Percentiles rank a stretch among this genome's conserved stretches.
Conservation (phyloP, 2,888 invertebrate species). For the Drosophila longiperda region DNA sequence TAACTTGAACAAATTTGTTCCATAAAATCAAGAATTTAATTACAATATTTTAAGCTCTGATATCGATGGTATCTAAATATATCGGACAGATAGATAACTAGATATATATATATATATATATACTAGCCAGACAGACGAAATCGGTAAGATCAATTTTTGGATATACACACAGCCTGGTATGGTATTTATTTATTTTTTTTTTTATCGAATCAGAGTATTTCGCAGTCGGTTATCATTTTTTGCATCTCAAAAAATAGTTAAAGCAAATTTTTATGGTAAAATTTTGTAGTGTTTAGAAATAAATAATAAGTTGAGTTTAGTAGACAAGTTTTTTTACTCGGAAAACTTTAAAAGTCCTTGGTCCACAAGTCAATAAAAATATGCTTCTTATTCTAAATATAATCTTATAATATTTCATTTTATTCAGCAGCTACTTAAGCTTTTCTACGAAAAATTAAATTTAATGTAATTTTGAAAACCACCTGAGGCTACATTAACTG, state of each 20-base stretch:
- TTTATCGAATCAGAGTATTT: neutral
- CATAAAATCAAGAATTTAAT: neutral
- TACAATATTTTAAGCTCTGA: neutral
- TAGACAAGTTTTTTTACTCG: neutral
- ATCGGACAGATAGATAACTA: too few species aligned
- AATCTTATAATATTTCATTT: neutral
- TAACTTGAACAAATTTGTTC: neutral
- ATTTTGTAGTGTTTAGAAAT: neutral
- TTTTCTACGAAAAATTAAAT: neutral
- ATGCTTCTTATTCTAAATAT: neutral
- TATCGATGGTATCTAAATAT: neutral
- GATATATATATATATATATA: too few species aligned
- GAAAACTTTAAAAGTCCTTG: neutral
- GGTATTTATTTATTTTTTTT: too few species aligned
- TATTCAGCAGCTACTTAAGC: neutral
- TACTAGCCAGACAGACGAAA: too few species aligned
- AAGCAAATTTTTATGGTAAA: neutral
- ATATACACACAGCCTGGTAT: neutral
- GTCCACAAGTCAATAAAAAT: neutral
- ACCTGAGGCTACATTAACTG: neutral
- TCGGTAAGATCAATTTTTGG: neutral
- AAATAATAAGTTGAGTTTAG: neutral
- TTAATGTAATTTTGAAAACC: constrained; percentile 4
- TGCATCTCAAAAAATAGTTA: neutral
- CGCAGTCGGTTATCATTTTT: neutral